Evolutionary conservation across 2,888 invertebrate species (phyloP).

Genomic region (Tipula unca): DNA sequence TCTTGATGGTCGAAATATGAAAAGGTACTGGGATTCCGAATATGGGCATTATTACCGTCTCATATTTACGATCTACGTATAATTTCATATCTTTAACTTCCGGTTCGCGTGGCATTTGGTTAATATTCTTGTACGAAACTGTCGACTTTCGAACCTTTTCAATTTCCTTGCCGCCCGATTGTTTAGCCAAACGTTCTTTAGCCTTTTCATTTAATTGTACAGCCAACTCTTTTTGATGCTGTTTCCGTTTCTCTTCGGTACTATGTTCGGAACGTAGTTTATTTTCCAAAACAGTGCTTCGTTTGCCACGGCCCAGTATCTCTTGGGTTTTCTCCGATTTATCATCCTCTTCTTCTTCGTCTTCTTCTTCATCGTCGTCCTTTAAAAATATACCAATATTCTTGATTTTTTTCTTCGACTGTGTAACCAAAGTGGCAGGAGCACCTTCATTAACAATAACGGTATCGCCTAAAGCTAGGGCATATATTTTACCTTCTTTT

Average conservation of each 20-base stretch:
- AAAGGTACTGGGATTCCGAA: slow-evolving; percentile 95
- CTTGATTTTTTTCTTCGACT: slow-evolving; percentile 90
- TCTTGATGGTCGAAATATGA: slow-evolving; percentile 98
- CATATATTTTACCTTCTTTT: slow-evolving; percentile 82
- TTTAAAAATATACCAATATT: slow-evolving; percentile 93
- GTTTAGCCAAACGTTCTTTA: slow-evolving; percentile 81
- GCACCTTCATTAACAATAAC: slow-evolving; percentile 88
- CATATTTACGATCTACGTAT: slow-evolving; percentile 94
- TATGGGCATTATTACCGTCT: slow-evolving; percentile 95
- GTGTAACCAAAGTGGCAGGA: slow-evolving; percentile 79
- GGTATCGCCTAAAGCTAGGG: slow-evolving; percentile 94
- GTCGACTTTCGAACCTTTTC: slow-evolving; percentile 90
- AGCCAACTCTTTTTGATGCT: slow-evolving; percentile 93
- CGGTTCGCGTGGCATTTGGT: slow-evolving; percentile 86
- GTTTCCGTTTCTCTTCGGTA: slow-evolving; percentile 93
- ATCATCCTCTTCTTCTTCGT: slow-evolving; percentile 68
- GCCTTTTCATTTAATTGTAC: slow-evolving; percentile 87
- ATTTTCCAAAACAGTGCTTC: slow-evolving; percentile 87
- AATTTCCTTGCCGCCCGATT: slow-evolving; percentile 73
- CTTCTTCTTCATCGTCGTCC: slow-evolving; percentile 78
- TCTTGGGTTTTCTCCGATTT: slow-evolving; percentile 48
- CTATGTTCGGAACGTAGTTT: slow-evolving; percentile 91
- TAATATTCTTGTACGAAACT: slow-evolving; percentile 85
- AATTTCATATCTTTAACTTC: slow-evolving; percentile 91
- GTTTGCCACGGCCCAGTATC: slow-evolving; percentile 56